These are phyloP conservation scores for Rotaria macrura DNA, from an alignment of 2,888 invertebrate species.

Conservation along the genomic window DNA sequence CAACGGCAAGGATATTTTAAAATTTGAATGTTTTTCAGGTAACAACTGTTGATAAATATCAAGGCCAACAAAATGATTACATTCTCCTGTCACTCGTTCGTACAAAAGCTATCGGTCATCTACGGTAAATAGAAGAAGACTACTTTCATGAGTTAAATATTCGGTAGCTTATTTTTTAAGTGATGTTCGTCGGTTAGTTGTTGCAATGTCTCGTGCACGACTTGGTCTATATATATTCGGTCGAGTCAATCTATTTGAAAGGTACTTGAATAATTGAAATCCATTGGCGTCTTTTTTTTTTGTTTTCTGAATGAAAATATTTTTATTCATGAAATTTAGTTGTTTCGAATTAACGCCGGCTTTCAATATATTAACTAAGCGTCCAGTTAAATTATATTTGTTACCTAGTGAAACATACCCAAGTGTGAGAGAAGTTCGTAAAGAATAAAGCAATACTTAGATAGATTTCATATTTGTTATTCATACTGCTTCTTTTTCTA, in stretches of 20 bases:
- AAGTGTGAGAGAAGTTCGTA: background rate
- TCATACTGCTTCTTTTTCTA: background rate
- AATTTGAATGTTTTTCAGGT: background rate
- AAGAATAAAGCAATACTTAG: background rate
- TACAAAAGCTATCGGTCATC: conserved; percentile 90
- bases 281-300: too few relatives aligned
- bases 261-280: conserved; percentile 54
- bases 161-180: conserved; percentile 39
- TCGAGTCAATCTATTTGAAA: conserved; percentile 76
- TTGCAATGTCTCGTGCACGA: conserved; percentile 91
- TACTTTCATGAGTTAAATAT: conserved; percentile 48
- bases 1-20: too few relatives aligned
- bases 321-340: background rate
- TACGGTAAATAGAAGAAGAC: conserved; percentile 49
- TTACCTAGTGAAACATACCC: conserved; percentile 29
- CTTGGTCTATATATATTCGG: conserved; percentile 92
- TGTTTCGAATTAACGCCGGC: conserved; percentile 87
- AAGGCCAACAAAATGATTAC: conserved; percentile 98
- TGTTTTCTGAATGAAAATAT: background rate
- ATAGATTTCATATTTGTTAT: too few relatives aligned
- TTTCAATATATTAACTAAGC: conserved; percentile 65
- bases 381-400: conserved; percentile 33
- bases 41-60: conserved; percentile 91
- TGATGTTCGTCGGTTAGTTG: conserved; percentile 86
- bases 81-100: conserved; percentile 87